Evolutionary conservation across 1,140 invertebrate genomes (phyloP).

Genomic region (Mercenaria mercenaria): DNA sequence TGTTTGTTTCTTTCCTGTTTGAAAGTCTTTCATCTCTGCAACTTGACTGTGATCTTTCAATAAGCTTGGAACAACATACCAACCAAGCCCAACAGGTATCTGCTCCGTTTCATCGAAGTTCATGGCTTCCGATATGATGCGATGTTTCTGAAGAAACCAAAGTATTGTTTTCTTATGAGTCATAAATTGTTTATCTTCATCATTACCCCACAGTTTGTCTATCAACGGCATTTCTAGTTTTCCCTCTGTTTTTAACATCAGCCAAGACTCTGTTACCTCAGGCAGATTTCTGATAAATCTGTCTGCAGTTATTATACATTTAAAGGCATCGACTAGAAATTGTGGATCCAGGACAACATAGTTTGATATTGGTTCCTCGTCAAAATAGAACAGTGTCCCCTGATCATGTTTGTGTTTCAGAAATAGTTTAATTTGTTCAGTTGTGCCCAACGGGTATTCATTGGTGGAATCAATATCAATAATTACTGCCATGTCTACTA

Average conservation of each 20-base stretch:
- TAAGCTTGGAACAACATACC: neutral
- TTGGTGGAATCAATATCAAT: neutral
- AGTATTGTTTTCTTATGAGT: slow-evolving; percentile 4
- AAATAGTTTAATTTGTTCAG: slow-evolving; percentile 42
- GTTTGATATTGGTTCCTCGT: slow-evolving; percentile 6
- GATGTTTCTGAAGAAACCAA: slow-evolving; percentile 26
- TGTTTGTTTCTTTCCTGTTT: neutral
- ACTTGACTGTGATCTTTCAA: neutral
- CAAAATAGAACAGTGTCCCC: slow-evolving; percentile 43
- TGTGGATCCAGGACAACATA: slow-evolving; percentile 26
- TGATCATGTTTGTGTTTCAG: slow-evolving; percentile 21
- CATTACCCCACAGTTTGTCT: slow-evolving; percentile 18
- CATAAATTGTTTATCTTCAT: neutral
- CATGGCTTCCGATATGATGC: slow-evolving; percentile 30
- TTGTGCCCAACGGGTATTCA: neutral
- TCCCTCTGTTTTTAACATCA: neutral
- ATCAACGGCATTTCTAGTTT: slow-evolving; percentile 16
- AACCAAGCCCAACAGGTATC: neutral
- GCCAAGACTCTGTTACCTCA: neutral
- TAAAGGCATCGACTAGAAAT: slow-evolving; percentile 46
- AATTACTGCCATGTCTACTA: neutral
- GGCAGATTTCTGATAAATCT: neutral
- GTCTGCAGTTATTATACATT: slow-evolving; percentile 16
- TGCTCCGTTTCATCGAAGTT: neutral
- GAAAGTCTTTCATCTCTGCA: neutral